A percentile compares a stretch with the other conserved stretches of the same genome.
Evolutionary conservation across 1,140 invertebrate genomes (phyloP).

Genomic region (Thaumatotibia leucotreta): DNA sequence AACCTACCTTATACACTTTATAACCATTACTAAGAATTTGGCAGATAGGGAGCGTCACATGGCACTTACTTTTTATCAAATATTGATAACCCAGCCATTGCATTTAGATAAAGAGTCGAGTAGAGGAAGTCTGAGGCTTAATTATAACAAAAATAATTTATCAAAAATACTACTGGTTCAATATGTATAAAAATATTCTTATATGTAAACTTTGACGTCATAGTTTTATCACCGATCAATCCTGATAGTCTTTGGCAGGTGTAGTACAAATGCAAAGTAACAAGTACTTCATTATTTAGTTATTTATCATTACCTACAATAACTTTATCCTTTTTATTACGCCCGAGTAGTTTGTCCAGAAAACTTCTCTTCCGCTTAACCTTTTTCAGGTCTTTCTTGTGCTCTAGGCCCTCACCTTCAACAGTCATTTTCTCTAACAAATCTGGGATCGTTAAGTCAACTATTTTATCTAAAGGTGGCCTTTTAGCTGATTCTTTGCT

Average conservation of each 20-base stretch:
- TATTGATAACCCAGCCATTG: conserved; percentile 64
- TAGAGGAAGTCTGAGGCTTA: conserved; percentile 55
- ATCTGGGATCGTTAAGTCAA: conserved; percentile 60
- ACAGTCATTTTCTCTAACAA: conserved; percentile 61
- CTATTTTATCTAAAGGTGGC: conserved; percentile 34
- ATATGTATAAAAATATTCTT: conserved; percentile 47
- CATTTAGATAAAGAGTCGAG: conserved; percentile 60
- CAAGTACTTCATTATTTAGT: conserved; percentile 30
- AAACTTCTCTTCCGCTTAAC: conserved; percentile 70
- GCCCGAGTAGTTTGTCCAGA: conserved; percentile 62
- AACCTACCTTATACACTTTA: background rate
- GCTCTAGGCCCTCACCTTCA: conserved; percentile 50
- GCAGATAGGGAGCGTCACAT: conserved; percentile 64
- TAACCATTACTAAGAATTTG: conserved; percentile 33
- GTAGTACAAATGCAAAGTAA: conserved; percentile 33
- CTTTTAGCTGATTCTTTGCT: conserved; percentile 50
- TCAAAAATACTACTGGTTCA: conserved; percentile 14
- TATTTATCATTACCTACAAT: conserved; percentile 31
- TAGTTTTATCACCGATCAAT: conserved; percentile 33
- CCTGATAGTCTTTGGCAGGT: conserved; percentile 61
- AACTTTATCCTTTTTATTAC: conserved; percentile 57
- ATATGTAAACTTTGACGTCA: conserved; percentile 46
- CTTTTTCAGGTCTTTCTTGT: conserved; percentile 50
- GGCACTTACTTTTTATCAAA: conserved; percentile 60
- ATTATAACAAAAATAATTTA: conserved; percentile 42